Percentiles rank a stretch among this genome's conserved stretches.
Conservation (phyloP, 2,113 vertebrate genomes). For the Silurus asotus region DNA sequence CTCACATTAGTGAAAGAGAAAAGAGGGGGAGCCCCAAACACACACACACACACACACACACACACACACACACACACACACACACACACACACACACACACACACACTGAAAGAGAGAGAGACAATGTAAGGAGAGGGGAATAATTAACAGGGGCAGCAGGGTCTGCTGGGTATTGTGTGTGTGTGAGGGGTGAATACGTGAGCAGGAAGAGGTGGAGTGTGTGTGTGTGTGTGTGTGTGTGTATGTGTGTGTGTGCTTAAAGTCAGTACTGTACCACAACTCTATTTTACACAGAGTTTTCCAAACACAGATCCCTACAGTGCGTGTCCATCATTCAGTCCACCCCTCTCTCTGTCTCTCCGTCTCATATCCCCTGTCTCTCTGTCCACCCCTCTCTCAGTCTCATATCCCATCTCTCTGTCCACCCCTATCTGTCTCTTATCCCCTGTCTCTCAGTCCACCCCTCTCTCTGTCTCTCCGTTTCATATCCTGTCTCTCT, state of each 20-base stretch:
- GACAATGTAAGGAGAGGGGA: background rate
- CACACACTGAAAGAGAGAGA: background rate
- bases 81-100: constrained; percentile 29
- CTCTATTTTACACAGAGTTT: too few species aligned
- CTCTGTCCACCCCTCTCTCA: background rate
- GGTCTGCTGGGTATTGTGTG: constrained; percentile 22
- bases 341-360: too few species aligned
- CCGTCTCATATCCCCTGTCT: background rate
- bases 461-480: background rate
- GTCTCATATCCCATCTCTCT: too few species aligned
- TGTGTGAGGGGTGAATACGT: constrained; percentile 28
- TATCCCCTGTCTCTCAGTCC: background rate
- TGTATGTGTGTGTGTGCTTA: background rate
- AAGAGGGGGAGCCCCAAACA: background rate
- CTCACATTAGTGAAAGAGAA: background rate
- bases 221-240: background rate
- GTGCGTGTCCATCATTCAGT: too few species aligned
- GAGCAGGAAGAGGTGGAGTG: constrained; percentile 28
- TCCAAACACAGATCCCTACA: too few species aligned
- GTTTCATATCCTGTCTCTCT: too few species aligned
- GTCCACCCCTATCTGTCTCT: too few species aligned
- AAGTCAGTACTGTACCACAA: too few species aligned
- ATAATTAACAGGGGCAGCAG: constrained; percentile 34
- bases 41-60: constrained; percentile 2
- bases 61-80: constrained; percentile 33